Percentiles rank a stretch among this genome's conserved stretches.
Conservation (phyloP, 2,797 vertebrate genomes). For the Meda fulgida region DNA sequence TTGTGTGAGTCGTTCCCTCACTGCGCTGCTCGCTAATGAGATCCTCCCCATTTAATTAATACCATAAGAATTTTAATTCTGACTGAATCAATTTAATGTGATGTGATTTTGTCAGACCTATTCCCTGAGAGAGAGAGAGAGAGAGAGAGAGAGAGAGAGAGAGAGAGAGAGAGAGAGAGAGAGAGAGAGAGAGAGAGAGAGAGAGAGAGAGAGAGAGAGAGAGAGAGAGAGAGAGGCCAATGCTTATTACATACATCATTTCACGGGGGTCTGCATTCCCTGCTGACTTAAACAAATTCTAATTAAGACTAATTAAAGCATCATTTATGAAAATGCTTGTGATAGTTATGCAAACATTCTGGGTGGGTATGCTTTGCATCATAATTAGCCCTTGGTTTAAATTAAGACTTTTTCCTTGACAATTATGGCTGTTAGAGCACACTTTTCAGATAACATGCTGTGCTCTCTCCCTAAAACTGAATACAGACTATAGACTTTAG, state of each 20-base stretch:
- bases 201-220: conserved; percentile 51
- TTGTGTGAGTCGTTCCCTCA: conserved; percentile 93
- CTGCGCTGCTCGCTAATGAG: conserved; percentile 99
- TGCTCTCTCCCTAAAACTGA: conserved; percentile 92
- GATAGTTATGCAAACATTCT: conserved; percentile 99
- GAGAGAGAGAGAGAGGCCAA: conserved; percentile 74
- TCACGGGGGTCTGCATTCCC: conserved; percentile 99
- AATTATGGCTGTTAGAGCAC: conserved; percentile 97
- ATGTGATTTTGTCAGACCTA: conserved; percentile 99
- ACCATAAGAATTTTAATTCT: conserved; percentile 99
- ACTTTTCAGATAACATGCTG: conserved; percentile 89
- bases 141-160: conserved; percentile 75
- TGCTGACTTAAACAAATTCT: conserved; percentile 99
- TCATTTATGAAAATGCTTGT: conserved; percentile 99
- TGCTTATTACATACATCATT: conserved; percentile 99
- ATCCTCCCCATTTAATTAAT: conserved; percentile 99
- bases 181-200: conserved; percentile 68
- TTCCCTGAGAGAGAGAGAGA: conserved; percentile 91
- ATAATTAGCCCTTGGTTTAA: conserved; percentile 99
- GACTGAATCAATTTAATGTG: conserved; percentile 99
- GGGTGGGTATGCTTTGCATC: conserved; percentile 99
- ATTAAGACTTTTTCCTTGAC: conserved; percentile 99
- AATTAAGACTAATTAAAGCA: conserved; percentile 99
- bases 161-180: conserved; percentile 54
- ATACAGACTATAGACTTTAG: conserved; percentile 69